Percentiles rank a stretch among this genome's conserved stretches.
Conservation (phyloP, 2,888 invertebrate genomes). For the Agriopis leucophaearia region DNA sequence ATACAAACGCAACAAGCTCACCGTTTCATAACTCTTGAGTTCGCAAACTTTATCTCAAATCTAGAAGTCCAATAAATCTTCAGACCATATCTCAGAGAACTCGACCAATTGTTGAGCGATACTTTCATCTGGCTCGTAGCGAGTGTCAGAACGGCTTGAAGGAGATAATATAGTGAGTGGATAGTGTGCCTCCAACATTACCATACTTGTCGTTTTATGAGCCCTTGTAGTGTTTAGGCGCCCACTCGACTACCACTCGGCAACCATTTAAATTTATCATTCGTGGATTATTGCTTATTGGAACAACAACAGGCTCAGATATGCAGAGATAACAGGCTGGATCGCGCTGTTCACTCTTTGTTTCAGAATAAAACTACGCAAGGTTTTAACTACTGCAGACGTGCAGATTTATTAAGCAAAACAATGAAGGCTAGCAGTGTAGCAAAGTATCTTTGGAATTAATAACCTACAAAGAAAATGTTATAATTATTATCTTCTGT, state of each 20-base stretch:
- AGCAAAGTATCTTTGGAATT: not conserved
- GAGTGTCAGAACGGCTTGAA: constrained; percentile 64
- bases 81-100: constrained; percentile 32
- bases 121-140: constrained; percentile 65
- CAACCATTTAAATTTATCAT: constrained; percentile 81
- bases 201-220: constrained; percentile 83
- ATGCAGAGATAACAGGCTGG: constrained; percentile 64
- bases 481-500: not conserved
- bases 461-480: not conserved
- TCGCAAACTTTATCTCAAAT: constrained; percentile 37
- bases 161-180: constrained; percentile 68
- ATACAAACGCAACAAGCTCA: constrained; percentile 34
- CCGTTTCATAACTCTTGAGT: constrained; percentile 46
- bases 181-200: constrained; percentile 73
- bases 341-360: constrained; percentile 42
- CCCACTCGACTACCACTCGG: constrained; percentile 76
- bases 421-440: not conserved
- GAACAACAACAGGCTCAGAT: constrained; percentile 74
- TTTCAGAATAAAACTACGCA: constrained; percentile 27
- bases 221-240: constrained; percentile 82
- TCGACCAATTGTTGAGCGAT: constrained; percentile 37
- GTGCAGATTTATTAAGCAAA: constrained; percentile 10
- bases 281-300: constrained; percentile 80
- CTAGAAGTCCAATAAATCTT: constrained; percentile 43
- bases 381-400: constrained; percentile 26